phyloP scores from a whole-genome alignment of 2,113 vertebrate species.

The Otis tarda region DNA sequence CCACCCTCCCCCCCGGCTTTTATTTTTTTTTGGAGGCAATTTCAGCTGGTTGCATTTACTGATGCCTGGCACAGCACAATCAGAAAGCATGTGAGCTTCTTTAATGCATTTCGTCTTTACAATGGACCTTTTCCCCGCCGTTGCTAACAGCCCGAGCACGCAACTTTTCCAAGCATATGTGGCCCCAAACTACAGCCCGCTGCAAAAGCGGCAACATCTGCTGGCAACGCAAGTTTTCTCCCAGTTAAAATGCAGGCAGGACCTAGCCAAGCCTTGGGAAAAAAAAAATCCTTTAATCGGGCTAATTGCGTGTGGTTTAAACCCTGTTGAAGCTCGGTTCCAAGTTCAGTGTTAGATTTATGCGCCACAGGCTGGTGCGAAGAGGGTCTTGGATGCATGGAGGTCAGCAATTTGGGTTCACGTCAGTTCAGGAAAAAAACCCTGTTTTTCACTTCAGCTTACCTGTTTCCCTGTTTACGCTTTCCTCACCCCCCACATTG shows the following conservation, averaged over 20 bases:
- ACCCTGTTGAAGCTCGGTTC: neutral
- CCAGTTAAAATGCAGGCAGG: neutral
- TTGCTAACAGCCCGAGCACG: neutral
- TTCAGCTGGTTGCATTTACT: conserved; percentile 8
- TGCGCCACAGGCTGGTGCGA: neutral
- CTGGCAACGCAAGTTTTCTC: neutral
- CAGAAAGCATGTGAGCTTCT: conserved; percentile 1
- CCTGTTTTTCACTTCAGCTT: neutral
- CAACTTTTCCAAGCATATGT: neutral
- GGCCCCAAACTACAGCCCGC: neutral
- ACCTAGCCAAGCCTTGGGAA: neutral
- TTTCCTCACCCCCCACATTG: neutral
- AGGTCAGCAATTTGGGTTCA: neutral
- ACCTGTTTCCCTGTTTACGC: neutral
- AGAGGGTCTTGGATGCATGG: neutral
- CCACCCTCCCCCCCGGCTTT: neutral
- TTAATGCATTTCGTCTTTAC: conserved; percentile 16
- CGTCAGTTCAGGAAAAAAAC: neutral
- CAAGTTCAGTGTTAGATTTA: neutral
- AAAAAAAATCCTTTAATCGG: neutral
- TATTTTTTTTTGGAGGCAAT: neutral
- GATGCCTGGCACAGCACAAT: neutral
- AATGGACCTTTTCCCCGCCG: neutral
- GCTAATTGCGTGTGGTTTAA: neutral
- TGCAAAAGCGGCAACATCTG: conserved; percentile 11